phyloP scores from a whole-genome alignment of 2,888 invertebrate species.

The Drosophila kambysellisi region DNA sequence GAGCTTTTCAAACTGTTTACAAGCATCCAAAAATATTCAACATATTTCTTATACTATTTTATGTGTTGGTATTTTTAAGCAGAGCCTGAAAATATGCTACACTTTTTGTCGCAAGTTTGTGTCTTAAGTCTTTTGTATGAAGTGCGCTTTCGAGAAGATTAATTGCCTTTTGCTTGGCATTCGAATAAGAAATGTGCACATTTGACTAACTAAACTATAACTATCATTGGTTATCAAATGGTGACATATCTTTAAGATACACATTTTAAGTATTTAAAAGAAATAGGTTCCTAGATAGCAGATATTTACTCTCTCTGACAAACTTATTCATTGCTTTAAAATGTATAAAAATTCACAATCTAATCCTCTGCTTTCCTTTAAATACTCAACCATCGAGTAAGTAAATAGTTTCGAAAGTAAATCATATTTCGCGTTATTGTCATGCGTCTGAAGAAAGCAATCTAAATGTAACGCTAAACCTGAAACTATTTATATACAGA shows the following conservation, averaged over 20 bases:
- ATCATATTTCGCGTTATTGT: constrained; percentile 19
- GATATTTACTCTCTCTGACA: neutral
- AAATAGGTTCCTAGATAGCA: neutral
- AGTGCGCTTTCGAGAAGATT: neutral
- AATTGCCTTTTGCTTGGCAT: neutral
- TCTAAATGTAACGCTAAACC: constrained; percentile 13
- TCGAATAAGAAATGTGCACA: neutral
- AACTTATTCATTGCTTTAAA: neutral
- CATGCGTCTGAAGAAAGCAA: constrained; percentile 49
- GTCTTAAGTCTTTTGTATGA: constrained; percentile 47
- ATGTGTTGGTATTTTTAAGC: fast-evolving
- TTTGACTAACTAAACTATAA: neutral
- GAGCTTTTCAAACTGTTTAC: constrained; percentile 2
- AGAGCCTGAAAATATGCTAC: constrained; percentile 21
- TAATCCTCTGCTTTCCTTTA: neutral
- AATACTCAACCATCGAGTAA: neutral
- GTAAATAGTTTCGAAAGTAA: constrained; percentile 2
- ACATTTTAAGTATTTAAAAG: neutral
- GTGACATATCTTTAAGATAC: neutral
- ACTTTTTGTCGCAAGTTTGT: constrained; percentile 42
- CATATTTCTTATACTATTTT: fast-evolving
- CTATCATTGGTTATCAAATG: neutral
- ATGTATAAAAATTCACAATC: neutral
- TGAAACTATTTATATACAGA: constrained; percentile 13
- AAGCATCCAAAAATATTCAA: constrained; percentile 10